Percentiles rank a stretch among this genome's conserved stretches.
Conservation (phyloP, 1,140 invertebrate genomes). For the Alviniconcha marisindica region DNA sequence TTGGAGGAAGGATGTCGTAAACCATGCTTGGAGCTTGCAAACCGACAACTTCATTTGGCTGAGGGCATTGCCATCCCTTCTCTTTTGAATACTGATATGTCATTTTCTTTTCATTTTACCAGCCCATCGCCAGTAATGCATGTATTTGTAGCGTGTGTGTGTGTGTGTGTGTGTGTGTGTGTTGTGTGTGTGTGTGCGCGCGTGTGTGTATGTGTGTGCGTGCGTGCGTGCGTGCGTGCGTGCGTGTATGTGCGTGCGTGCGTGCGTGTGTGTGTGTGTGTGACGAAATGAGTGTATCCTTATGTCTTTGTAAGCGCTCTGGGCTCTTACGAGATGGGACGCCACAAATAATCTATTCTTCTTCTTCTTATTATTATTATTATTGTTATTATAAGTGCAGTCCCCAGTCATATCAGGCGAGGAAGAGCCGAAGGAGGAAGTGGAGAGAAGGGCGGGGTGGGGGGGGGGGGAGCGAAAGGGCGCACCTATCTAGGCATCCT, state of each 20-base stretch:
- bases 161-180: slow-evolving; percentile 16
- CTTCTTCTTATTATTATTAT: too few relatives aligned
- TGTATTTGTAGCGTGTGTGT: slow-evolving; percentile 6
- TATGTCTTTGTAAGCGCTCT: too few relatives aligned
- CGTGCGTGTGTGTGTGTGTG: neutral
- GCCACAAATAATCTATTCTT: too few relatives aligned
- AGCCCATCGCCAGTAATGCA: neutral
- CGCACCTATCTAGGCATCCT: too few relatives aligned
- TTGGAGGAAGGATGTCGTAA: neutral
- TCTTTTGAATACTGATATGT: neutral
- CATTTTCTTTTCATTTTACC: neutral
- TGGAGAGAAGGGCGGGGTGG: too few relatives aligned
- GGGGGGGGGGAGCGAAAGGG: too few relatives aligned
- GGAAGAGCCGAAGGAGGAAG: too few relatives aligned
- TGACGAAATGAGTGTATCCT: too few relatives aligned
- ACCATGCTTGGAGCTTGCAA: neutral
- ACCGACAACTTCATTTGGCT: neutral
- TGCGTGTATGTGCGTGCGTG: neutral
- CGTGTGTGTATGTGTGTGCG: neutral
- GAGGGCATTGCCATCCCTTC: too few relatives aligned
- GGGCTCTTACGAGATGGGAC: too few relatives aligned
- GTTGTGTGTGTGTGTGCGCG: slow-evolving; percentile 25
- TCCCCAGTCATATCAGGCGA: too few relatives aligned
- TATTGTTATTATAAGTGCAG: too few relatives aligned
- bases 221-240: neutral